phyloP scores from a whole-genome alignment of 2,888 invertebrate genomes.

The Lasioglossum villosulum region DNA sequence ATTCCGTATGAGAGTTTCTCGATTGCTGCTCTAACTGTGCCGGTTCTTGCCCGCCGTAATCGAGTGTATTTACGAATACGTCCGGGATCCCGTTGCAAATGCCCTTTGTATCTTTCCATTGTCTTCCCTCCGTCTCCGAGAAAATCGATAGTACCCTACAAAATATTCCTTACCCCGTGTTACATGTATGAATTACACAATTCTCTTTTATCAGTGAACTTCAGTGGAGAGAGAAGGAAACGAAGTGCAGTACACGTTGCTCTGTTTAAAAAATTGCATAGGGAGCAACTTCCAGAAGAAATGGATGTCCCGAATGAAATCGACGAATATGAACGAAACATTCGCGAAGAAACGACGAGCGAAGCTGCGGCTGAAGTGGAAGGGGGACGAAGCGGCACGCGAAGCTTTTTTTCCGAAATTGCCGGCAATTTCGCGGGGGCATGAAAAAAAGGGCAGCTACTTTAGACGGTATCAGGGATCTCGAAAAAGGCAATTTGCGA shows the following conservation, averaged over 20 bases:
- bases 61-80: conserved; percentile 79
- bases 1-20: conserved; percentile 81
- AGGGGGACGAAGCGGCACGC: neutral
- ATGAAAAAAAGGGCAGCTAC: conserved; percentile 4
- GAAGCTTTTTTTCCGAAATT: neutral
- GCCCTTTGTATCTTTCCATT: conserved; percentile 23
- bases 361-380: neutral
- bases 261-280: neutral
- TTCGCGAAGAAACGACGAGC: neutral
- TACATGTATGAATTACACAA: neutral
- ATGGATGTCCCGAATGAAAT: neutral
- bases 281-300: neutral
- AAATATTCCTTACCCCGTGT: neutral
- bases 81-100: conserved; percentile 51
- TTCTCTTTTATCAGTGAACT: neutral
- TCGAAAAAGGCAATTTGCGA: conserved; percentile 33
- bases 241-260: neutral
- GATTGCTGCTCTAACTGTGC: conserved; percentile 80
- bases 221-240: neutral
- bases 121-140: neutral
- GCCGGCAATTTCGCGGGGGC: neutral
- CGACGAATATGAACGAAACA: neutral
- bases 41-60: conserved; percentile 72
- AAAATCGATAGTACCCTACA: neutral
- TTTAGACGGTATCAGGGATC: conserved; percentile 25